Conservation (phyloP, 2,797 vertebrate species). For the Sphenopsis melanotis region DNA sequence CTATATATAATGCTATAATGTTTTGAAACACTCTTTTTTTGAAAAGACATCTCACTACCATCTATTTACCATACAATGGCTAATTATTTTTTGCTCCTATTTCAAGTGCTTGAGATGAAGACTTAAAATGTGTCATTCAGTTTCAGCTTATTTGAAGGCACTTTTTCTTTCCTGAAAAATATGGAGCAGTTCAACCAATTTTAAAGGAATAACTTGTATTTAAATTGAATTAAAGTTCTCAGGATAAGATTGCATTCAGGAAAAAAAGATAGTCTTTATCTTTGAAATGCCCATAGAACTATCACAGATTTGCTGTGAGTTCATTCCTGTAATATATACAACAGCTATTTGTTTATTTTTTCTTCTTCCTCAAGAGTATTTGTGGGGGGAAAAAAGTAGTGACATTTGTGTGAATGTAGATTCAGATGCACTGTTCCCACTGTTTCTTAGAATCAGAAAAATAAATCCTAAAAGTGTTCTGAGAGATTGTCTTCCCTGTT, state of each 20-base stretch:
- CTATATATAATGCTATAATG: neutral
- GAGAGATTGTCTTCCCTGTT: neutral
- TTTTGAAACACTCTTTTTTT: neutral
- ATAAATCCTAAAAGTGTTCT: neutral
- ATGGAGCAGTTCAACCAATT: neutral
- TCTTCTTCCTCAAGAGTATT: neutral
- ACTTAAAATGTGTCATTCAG: neutral
- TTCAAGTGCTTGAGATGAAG: neutral
- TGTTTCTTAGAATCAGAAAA: neutral
- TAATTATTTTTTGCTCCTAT: neutral
- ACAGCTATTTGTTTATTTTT: neutral
- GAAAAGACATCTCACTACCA: neutral
- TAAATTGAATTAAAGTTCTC: neutral
- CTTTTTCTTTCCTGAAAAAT: neutral
- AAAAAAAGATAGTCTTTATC: neutral
- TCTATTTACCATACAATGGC: neutral
- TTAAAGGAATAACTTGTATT: neutral
- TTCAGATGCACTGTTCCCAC: neutral
- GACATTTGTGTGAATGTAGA: neutral
- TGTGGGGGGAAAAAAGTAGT: neutral
- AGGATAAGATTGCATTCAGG: neutral
- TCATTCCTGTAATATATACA: neutral
- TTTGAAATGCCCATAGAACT: neutral
- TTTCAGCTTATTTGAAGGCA: neutral
- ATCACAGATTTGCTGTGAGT: neutral